Evolutionary conservation across 2,888 invertebrate genomes (phyloP).

Genomic region (Ectemnius lituratus): DNA sequence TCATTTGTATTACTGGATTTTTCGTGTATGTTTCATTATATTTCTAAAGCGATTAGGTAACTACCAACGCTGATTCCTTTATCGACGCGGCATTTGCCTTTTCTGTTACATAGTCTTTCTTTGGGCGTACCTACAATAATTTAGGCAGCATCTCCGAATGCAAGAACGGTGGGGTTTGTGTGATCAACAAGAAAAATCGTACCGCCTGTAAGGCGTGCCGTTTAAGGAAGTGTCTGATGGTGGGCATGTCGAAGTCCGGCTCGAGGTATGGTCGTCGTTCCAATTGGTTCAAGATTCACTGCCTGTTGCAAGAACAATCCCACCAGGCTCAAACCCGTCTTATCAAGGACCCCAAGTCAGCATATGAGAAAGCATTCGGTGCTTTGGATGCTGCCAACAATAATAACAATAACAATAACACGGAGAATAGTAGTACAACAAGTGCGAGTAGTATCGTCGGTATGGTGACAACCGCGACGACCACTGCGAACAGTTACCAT

Average conservation of each 20-base stretch:
- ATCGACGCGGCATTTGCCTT: conserved; percentile 24
- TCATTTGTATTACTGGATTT: no score
- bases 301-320: conserved; percentile 81
- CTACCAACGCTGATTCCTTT: neutral
- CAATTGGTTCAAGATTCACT: conserved; percentile 97
- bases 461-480: conserved; percentile 54
- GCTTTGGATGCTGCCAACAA: conserved; percentile 72
- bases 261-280: conserved; percentile 93
- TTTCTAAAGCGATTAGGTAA: neutral
- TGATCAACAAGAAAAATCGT: conserved; percentile 95
- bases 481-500: conserved; percentile 57
- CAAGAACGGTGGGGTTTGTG: conserved; percentile 94
- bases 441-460: conserved; percentile 50
- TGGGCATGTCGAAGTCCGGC: conserved; percentile 95
- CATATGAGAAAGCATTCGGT: conserved; percentile 71
- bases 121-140: conserved; percentile 95
- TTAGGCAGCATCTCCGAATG: conserved; percentile 93
- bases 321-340: conserved; percentile 71
- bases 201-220: conserved; percentile 95
- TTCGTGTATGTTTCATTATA: no score
- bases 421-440: conserved; percentile 44
- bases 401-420: conserved; percentile 57
- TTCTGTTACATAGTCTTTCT: conserved; percentile 86
- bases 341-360: conserved; percentile 68
- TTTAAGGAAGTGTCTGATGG: conserved; percentile 90